Percentiles rank a stretch among this genome's conserved stretches.
Conservation (phyloP, 2,888 invertebrate species). For the Minunthozetes semirufus region DNA sequence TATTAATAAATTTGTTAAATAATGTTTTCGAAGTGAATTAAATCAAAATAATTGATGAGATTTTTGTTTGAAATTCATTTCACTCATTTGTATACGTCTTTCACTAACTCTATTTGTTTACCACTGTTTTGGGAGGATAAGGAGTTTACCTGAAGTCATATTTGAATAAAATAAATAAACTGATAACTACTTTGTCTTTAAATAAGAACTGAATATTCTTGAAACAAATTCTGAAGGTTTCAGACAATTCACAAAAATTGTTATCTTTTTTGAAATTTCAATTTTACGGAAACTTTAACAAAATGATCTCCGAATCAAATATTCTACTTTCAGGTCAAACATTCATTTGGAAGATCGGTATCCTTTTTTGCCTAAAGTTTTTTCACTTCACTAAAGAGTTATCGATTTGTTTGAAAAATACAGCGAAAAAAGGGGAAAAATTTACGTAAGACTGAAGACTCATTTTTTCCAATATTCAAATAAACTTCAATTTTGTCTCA, state of each 20-base stretch:
- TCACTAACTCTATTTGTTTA: too few species aligned
- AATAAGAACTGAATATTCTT: too few species aligned
- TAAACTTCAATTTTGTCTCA: not conserved
- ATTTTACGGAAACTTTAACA: slow-evolving; percentile 10
- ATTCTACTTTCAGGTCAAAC: not conserved
- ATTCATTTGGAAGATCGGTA: not conserved
- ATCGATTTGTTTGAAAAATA: too few species aligned
- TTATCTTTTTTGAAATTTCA: not conserved
- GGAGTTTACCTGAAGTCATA: too few species aligned
- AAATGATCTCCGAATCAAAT: slow-evolving; percentile 1
- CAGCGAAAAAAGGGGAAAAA: too few species aligned
- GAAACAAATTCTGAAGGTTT: too few species aligned
- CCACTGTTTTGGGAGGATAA: too few species aligned
- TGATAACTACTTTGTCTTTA: too few species aligned
- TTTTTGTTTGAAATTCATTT: too few species aligned
- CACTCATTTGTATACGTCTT: too few species aligned
- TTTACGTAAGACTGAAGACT: not conserved
- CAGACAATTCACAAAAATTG: not conserved
- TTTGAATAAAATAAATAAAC: too few species aligned
- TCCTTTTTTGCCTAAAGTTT: not conserved
- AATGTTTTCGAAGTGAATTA: not conserved
- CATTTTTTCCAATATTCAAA: not conserved
- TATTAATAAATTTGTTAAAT: not conserved
- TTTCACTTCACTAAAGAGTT: not conserved
- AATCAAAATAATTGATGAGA: not conserved